Conservation (phyloP, 2,888 invertebrate species). For the Aromia moschata region DNA sequence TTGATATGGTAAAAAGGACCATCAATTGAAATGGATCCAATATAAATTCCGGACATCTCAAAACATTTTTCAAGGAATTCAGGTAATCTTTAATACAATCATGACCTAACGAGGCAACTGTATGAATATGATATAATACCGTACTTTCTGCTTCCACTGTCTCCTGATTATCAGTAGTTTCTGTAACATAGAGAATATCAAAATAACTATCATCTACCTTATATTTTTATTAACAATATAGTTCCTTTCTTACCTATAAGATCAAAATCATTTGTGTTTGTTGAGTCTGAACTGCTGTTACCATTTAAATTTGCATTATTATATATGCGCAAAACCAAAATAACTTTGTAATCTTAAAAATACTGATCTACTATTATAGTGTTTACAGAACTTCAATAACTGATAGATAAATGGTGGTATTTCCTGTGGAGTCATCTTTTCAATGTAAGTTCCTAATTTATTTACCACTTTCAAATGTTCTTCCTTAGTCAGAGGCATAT, state of each 20-base stretch:
- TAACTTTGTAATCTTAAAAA: slow-evolving; percentile 58
- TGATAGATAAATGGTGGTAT: slow-evolving; percentile 75
- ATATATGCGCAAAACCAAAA: slow-evolving; percentile 57
- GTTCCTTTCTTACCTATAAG: slow-evolving; percentile 50
- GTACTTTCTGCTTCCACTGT: slow-evolving; percentile 70
- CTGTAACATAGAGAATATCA: slow-evolving; percentile 56
- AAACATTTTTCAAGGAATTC: slow-evolving; percentile 63
- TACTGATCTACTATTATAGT: slow-evolving; percentile 57
- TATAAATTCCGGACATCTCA: slow-evolving; percentile 68
- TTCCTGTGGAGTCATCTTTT: slow-evolving; percentile 69
- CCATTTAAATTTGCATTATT: slow-evolving; percentile 39
- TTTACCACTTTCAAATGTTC: slow-evolving; percentile 71
- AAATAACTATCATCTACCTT: too few species aligned
- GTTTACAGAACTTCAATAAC: slow-evolving; percentile 68
- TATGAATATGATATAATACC: slow-evolving; percentile 68
- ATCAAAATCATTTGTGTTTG: slow-evolving; percentile 53
- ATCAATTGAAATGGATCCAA: slow-evolving; percentile 73
- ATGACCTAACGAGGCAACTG: slow-evolving; percentile 61
- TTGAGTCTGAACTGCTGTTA: slow-evolving; percentile 44
- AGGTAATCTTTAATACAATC: slow-evolving; percentile 64
- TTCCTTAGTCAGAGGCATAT: slow-evolving; percentile 68
- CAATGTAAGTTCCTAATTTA: slow-evolving; percentile 70
- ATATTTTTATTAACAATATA: background rate
- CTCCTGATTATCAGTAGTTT: slow-evolving; percentile 63
- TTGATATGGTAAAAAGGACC: slow-evolving; percentile 66